Percentiles rank a stretch among this genome's conserved stretches.
Conservation (phyloP, 2,888 invertebrate genomes). For the Glaucopsyche alexis region DNA sequence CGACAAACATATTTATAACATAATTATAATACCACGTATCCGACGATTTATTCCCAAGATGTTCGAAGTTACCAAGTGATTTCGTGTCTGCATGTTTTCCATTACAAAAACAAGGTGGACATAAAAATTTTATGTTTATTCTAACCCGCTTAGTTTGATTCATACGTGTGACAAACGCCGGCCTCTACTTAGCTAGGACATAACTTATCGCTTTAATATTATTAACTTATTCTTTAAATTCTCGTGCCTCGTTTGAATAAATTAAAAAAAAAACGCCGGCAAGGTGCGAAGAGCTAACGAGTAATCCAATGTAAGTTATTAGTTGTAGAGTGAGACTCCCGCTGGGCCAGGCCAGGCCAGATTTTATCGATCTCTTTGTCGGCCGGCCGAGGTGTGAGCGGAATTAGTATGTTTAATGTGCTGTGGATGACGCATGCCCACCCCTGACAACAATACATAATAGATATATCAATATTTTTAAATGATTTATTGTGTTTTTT, state of each 20-base stretch:
- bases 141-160: conserved; percentile 34
- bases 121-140: conserved; percentile 37
- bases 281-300: conserved; percentile 79
- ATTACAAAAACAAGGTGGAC: conserved; percentile 24
- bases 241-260: conserved; percentile 69
- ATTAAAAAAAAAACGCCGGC: conserved; percentile 72
- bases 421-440: conserved; percentile 73
- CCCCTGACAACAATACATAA: conserved; percentile 50
- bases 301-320: conserved; percentile 78
- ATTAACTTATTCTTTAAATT: conserved; percentile 69
- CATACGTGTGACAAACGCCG: conserved; percentile 57
- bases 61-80: neutral
- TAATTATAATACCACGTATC: neutral
- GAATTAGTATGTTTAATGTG: conserved; percentile 77
- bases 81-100: neutral
- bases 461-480: conserved; percentile 70
- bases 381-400: conserved; percentile 76
- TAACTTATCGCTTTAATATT: conserved; percentile 72
- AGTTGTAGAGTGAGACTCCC: conserved; percentile 61
- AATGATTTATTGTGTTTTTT: conserved; percentile 42
- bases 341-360: conserved; percentile 59
- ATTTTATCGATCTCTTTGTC: conserved; percentile 76
- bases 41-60: neutral
- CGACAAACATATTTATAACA: neutral
- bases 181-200: conserved; percentile 60